Evolutionary conservation across 2,888 invertebrate genomes (phyloP), one percentile per base, ranked within the genome.

Genomic region (Cancer borealis): DNA sequence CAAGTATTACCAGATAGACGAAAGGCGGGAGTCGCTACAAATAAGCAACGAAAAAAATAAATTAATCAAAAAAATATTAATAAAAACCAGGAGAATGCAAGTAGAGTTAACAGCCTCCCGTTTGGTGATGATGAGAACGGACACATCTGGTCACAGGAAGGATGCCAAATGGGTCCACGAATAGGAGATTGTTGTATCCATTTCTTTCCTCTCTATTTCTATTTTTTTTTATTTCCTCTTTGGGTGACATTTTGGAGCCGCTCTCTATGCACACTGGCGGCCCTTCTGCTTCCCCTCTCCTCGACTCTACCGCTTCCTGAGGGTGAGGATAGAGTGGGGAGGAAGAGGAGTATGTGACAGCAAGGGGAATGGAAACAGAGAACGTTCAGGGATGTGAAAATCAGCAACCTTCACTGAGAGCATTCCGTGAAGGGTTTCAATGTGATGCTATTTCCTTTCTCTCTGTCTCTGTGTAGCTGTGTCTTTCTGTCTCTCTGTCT

Each of bases 291-390:
- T 49, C 46, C 89, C 89, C 54, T 90, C 26, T 17, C 6, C 89
- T 47, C 46, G 47, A 49, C 30, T 12, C 46, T 10, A 14, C 49
- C 45, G 49, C 54, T 90, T 30, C 89, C 54, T 90, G 49, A 90
- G 49, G 89, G 54, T 30, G 89, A n/a, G 8, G 89, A 26, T 3
- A 26, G 4, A 14, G 49, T 21, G 54, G 89, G 49, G 47, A 90
- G 89, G 54, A 90, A 46, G n/a, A 90, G 47, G 54, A 90, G 49
- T n/a, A 54, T 26, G 89, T 49, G 54, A 54, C 21, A 90, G 88
- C n/a, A 26, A 30, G 88, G 46, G 30, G 54, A 10, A 30, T 17
- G 66, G n/a, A 66, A 4, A 66, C 66, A 79, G 79, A 30, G 79
- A 79, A 26, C 79, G 12, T 79, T 79, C 30, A 30, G 79, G 30